phyloP scores from a whole-genome alignment of 1,140 invertebrate genomes.

The Panonychus citri region DNA sequence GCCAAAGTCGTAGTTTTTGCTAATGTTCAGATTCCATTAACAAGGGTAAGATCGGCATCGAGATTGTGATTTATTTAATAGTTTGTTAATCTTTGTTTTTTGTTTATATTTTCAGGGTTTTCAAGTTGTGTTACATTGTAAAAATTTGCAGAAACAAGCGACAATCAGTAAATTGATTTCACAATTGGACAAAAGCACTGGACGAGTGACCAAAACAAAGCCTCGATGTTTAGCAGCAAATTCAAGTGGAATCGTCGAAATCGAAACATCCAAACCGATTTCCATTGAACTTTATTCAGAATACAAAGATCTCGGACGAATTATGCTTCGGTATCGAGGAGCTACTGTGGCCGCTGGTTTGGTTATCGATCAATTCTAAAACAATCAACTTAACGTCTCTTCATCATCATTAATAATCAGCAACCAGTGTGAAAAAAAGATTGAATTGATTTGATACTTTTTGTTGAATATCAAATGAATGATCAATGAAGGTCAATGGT shows the following conservation, averaged over 20 bases:
- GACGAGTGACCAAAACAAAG: slow-evolving; percentile 67
- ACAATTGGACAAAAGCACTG: slow-evolving; percentile 67
- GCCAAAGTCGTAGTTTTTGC: slow-evolving; percentile 83
- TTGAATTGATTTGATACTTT: no score
- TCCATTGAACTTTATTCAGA: slow-evolving; percentile 76
- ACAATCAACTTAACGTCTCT: no score
- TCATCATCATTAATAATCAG: no score
- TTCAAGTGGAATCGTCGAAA: slow-evolving; percentile 69
- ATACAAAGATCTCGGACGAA: slow-evolving; percentile 69
- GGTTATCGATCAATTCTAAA: no score
- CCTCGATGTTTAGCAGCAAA: slow-evolving; percentile 67
- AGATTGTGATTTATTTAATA: not conserved
- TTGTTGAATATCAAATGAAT: no score
- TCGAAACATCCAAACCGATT: slow-evolving; percentile 54
- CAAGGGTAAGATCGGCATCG: slow-evolving; percentile 41
- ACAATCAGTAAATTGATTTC: slow-evolving; percentile 58
- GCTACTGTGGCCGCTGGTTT: slow-evolving; percentile 81
- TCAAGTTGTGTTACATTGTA: slow-evolving; percentile 64
- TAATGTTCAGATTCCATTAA: slow-evolving; percentile 57
- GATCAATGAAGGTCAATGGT: no score
- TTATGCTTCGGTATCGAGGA: slow-evolving; percentile 66
- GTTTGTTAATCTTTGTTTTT: not conserved
- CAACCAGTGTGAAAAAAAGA: no score
- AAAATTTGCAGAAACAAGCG: slow-evolving; percentile 68
- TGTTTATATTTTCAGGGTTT: slow-evolving; percentile 14